These are phyloP conservation scores for Antedon mediterranea DNA, from an alignment of 53 echinoderm and acorn worm genomes.

Conservation along the genomic window DNA sequence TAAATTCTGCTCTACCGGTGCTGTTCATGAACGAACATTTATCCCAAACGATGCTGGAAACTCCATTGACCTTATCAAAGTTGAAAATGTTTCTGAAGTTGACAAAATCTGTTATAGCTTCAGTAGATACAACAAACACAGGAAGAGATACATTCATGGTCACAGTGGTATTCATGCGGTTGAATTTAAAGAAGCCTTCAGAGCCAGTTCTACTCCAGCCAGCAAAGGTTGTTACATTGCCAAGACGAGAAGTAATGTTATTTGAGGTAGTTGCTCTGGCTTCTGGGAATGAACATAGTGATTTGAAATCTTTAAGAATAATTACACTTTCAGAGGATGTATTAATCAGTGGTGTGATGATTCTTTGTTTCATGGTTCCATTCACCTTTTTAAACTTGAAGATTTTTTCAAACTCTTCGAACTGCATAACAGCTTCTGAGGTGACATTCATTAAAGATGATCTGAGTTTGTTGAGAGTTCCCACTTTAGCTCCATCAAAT, in stretches of 20 bases:
- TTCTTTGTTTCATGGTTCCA: not conserved
- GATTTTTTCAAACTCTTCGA: slow-evolving; percentile 12
- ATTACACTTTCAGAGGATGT: not conserved
- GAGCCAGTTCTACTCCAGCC: not conserved
- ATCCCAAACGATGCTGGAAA: not conserved
- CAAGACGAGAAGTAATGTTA: slow-evolving; percentile 13
- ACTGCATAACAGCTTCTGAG: not conserved
- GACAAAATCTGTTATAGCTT: slow-evolving; percentile 8
- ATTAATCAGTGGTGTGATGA: not conserved
- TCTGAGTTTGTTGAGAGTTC: slow-evolving; percentile 7
- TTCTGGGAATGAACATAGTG: slow-evolving; percentile 14
- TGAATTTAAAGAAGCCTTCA: not conserved
- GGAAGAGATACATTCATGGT: not conserved
- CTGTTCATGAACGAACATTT: not conserved
- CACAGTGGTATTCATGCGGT: not conserved
- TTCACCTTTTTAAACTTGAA: slow-evolving; percentile 17
- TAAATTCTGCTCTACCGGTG: not conserved
- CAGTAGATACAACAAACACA: not conserved
- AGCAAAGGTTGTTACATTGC: slow-evolving; percentile 59
- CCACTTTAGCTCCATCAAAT: slow-evolving; percentile 8
- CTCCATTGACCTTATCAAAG: slow-evolving; percentile 24
- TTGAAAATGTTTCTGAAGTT: slow-evolving; percentile 28
- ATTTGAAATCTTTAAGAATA: slow-evolving; percentile 15
- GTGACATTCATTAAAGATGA: slow-evolving; percentile 16
- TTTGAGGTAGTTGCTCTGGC: slow-evolving; percentile 22